Base-by-base conservation (phyloP, 2,888 invertebrate species). In the Scrobipalpa atriplicella region DNA sequence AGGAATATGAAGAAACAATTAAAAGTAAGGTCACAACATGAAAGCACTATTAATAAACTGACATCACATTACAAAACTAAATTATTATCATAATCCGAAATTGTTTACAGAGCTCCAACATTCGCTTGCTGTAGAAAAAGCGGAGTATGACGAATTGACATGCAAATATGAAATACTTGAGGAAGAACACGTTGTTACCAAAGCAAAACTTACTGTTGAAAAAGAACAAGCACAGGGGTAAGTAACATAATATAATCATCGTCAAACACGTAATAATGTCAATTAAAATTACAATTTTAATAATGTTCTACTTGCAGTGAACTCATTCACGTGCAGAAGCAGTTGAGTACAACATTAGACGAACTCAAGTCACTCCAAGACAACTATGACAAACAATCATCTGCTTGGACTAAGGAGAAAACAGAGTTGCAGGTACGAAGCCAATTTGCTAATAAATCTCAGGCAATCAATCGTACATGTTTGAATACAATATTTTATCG, bases 151-250 rank as follows among this genome's bases (percentile, higher is more conserved):
- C 62, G 96, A 97, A 75, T 89, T 98, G 65, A 97, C 96, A 39
- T 94, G 94, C 18, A 97, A 96, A 84, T 97, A 97, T 86, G 97
- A 97, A 83, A 94, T 96, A 69, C 86, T 98, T 47, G 96, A 96
- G 81, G 97, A 97, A 82, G 97, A 97, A 78, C 96, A 97, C 73
- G 96, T 97, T 0, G 94, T 96, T 0, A 96, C 96, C 69, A 97
- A 97, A 86, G 96, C 97, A 8, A 95, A 96, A 81, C 89, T 97
- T 3, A 96, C 96, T 5, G 95, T 95, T 66, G 97, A 98, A 82
- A 98, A 97, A 79, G 96, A 97, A 87, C 94, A 95, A 75, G 91
- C 97, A 13, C 95, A 96, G 84, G 94, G 94, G 96, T 96, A 81
- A 76, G 63, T 68, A 60, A 61, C 62, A 47, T 19, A 21, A 43